These are phyloP conservation scores for Diabrotica virgifera DNA, from an alignment of 1,140 invertebrate species.

Conservation along the genomic window DNA sequence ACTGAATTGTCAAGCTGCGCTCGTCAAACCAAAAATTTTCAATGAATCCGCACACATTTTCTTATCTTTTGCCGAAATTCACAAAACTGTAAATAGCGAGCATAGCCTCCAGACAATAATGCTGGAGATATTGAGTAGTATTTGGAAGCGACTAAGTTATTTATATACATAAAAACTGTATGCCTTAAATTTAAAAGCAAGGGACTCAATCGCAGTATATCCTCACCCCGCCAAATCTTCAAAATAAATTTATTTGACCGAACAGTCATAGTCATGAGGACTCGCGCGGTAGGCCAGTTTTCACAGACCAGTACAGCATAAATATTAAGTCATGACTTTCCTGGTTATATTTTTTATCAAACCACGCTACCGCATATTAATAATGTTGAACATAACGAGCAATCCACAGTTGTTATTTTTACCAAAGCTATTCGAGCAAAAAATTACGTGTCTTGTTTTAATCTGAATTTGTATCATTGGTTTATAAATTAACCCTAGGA, in stretches of 20 bases:
- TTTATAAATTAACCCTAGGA: too few species aligned
- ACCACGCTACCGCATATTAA: too few species aligned
- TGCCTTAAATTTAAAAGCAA: conserved; percentile 3
- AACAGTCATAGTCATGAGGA: not conserved
- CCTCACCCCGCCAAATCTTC: conserved; percentile 1
- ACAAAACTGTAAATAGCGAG: not conserved
- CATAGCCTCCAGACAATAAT: not conserved
- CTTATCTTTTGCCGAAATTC: not conserved
- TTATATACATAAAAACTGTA: conserved; percentile 1
- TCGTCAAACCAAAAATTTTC: not conserved
- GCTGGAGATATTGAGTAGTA: not conserved
- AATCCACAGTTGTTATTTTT: too few species aligned
- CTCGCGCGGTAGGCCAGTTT: not conserved
- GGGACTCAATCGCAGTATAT: conserved; percentile 1
- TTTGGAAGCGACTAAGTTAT: not conserved
- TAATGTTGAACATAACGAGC: too few species aligned
- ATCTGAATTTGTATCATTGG: too few species aligned
- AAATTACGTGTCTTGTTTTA: too few species aligned
- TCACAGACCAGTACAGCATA: too few species aligned
- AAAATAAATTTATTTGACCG: not conserved
- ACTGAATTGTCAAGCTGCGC: not conserved
- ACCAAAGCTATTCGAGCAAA: too few species aligned
- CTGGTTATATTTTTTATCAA: too few species aligned
- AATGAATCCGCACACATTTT: conserved; percentile 2
- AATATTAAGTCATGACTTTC: too few species aligned